Evolutionary conservation across 1,140 invertebrate species (phyloP), one percentile per base, ranked within the genome.

Genomic region (Ostrea denselamellosa): DNA sequence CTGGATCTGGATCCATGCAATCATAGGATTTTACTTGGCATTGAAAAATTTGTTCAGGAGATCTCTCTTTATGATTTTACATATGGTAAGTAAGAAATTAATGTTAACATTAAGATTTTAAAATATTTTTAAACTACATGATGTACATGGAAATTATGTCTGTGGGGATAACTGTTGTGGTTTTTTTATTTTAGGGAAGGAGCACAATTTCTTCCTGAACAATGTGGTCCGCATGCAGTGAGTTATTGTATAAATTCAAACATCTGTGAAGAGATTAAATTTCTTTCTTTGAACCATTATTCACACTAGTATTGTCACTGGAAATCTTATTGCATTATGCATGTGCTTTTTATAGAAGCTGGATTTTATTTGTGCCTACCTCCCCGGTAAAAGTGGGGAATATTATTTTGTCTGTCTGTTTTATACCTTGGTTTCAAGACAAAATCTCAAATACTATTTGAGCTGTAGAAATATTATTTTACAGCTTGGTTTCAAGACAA

Each of bases 221-320:
- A 83, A 83, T 83, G 82, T 83, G 8, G 22, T 83, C 51, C 82
- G 82, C 0, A 83, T 83, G 82, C 17, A 53, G 82, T 83, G 22
- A 54, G 82, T 77, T 22, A 28, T 14, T 17, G 7, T 62, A n/a
- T 62, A 62, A 62, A 44, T 44, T 44, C 34, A 2, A 5, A 1
- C 34, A 44, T n/a, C n/a, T 2, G 34, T 44, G 34, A 44, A 44
- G 2, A 44, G 34, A 44, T 44, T 5, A 44, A 5, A 44, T 44
- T 44, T 44, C 34, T 44, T 44, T 44, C 34, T 44, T 44, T 5
- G 34, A 44, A 5, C 34, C 34, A 44, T 44, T 44, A 44, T 44
- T 44, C 34, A 44, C 5, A 44, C 34, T 5, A 44, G 34, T 44
- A 44, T 44, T 44, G 5, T 44, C 5, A 5, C 34, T 44, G 34